A percentile compares a stretch with the other conserved stretches of the same genome.
phyloP scores from a whole-genome alignment of 2,888 invertebrate genomes.

The Ornithoptera priamus region DNA sequence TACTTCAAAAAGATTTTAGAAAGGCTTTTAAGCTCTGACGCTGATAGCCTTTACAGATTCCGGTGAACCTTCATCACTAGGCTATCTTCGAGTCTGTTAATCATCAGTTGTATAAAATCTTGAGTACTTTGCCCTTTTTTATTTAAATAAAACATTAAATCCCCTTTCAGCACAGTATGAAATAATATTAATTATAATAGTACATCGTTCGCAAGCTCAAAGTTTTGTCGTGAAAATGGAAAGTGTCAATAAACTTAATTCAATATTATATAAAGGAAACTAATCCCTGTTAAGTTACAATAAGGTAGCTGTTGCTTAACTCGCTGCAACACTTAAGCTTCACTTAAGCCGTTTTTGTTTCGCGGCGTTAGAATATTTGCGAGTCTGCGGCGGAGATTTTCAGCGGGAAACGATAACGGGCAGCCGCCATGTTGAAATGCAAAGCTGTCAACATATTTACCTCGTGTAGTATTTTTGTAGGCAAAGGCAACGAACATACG shows the following conservation, averaged over 20 bases:
- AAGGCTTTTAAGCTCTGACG: no score
- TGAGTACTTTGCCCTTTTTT: no score
- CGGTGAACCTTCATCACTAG: no score
- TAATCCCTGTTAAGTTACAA: neutral
- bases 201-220: neutral
- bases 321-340: neutral
- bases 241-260: constrained; percentile 31
- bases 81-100: no score
- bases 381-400: constrained; percentile 14
- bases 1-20: no score
- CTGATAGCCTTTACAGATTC: no score
- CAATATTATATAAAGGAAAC: neutral
- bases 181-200: neutral
- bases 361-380: neutral
- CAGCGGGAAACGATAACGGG: constrained; percentile 23
- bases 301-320: constrained; percentile 1
- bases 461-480: no score
- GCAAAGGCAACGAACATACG: no score
- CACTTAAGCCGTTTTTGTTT: neutral
- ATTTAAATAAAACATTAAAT: no score
- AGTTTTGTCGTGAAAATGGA: constrained; percentile 24
- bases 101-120: no score
- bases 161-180: neutral
- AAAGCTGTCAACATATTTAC: constrained; percentile 3
- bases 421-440: constrained; percentile 14